phyloP scores from a whole-genome alignment of 2,797 vertebrate genomes.

The Manis pentadactyla region DNA sequence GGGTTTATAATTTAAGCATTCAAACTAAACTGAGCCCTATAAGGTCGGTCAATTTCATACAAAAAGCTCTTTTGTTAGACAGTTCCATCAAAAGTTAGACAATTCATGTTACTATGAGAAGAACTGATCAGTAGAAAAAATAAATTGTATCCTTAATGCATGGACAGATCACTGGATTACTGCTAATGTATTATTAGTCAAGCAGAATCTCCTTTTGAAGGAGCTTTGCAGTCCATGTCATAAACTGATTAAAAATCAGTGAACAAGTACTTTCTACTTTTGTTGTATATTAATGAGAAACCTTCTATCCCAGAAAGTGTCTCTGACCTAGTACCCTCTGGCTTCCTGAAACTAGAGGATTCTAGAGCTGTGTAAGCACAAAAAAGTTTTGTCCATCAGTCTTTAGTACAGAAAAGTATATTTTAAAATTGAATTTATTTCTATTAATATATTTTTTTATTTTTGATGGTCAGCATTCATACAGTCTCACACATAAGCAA shows the following conservation, averaged over 20 bases:
- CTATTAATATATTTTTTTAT: background rate
- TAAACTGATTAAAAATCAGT: conserved; percentile 81
- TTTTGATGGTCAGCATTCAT: background rate
- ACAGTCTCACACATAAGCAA: background rate
- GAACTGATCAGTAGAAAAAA: conserved; percentile 69
- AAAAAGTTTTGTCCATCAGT: background rate
- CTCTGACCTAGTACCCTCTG: conserved; percentile 68
- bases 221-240: conserved; percentile 69
- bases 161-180: conserved; percentile 75
- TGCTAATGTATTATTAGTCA: conserved; percentile 73
- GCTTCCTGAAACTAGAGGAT: conserved; percentile 42
- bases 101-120: conserved; percentile 76
- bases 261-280: conserved; percentile 71
- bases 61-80: conserved; percentile 67
- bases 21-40: conserved; percentile 64
- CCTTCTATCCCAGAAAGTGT: conserved; percentile 51
- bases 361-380: background rate
- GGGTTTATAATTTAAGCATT: conserved; percentile 63
- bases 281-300: conserved; percentile 80
- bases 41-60: conserved; percentile 71
- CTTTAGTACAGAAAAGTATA: background rate
- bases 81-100: conserved; percentile 75
- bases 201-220: conserved; percentile 77
- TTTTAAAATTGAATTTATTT: conserved; percentile 15
- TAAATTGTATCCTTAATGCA: conserved; percentile 77